A percentile compares a stretch with the other conserved stretches of the same genome.
phyloP scores from a whole-genome alignment of 2,888 invertebrate species.

The Schizotus pectinicornis region DNA sequence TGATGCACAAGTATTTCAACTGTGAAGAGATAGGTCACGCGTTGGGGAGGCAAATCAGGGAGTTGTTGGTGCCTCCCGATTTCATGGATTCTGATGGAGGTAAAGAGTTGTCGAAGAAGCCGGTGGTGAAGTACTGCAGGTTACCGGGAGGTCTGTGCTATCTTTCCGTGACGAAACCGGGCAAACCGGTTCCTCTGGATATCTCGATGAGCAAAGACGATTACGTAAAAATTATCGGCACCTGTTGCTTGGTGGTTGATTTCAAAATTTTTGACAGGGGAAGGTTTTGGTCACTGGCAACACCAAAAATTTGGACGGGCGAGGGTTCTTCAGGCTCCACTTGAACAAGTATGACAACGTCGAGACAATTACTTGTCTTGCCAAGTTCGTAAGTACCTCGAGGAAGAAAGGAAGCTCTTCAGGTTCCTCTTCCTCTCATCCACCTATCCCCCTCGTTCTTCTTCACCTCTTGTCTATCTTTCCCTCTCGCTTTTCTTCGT shows the following conservation, averaged over 20 bases:
- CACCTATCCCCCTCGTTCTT: background rate
- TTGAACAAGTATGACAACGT: constrained; percentile 64
- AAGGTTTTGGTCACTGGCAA: constrained; percentile 65
- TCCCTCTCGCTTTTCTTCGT: no score
- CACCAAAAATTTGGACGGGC: constrained; percentile 50
- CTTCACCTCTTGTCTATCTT: background rate
- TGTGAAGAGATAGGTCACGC: constrained; percentile 69
- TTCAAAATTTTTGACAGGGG: constrained; percentile 59
- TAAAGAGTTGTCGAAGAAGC: constrained; percentile 41
- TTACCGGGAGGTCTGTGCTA: constrained; percentile 69
- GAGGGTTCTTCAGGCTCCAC: constrained; percentile 67
- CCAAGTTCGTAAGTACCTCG: constrained; percentile 58
- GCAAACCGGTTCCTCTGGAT: constrained; percentile 62
- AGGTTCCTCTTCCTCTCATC: background rate
- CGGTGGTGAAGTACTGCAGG: constrained; percentile 58
- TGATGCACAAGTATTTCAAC: constrained; percentile 64
- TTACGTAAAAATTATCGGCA: constrained; percentile 42
- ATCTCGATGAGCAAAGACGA: constrained; percentile 55
- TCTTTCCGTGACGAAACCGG: constrained; percentile 65
- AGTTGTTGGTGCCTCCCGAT: constrained; percentile 36
- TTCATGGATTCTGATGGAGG: background rate
- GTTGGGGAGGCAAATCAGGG: constrained; percentile 53
- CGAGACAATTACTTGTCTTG: constrained; percentile 67
- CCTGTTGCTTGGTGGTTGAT: background rate
- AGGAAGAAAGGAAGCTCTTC: background rate